A percentile compares a stretch with the other conserved stretches of the same genome.
Evolutionary conservation across 2,797 vertebrate genomes (phyloP).

Genomic region (Florisuga fusca): DNA sequence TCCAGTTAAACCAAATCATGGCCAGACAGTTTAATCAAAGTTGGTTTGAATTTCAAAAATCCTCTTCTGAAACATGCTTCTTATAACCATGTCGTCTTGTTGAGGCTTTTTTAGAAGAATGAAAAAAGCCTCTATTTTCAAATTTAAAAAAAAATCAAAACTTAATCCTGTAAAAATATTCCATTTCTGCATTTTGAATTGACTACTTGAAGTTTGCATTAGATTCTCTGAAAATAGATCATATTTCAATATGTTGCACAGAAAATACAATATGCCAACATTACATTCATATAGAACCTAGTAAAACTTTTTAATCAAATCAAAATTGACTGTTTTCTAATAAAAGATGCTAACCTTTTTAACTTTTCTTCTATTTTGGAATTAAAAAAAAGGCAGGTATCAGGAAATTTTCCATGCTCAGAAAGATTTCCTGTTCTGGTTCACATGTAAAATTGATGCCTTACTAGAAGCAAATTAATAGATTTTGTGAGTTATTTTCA

Average conservation of each 20-base stretch:
- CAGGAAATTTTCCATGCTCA: neutral
- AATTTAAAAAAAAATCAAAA: neutral
- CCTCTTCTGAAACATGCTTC: neutral
- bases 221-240: neutral
- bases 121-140: neutral
- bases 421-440: neutral
- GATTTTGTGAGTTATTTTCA: slow-evolving; percentile 42
- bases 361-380: neutral
- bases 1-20: neutral
- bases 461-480: slow-evolving; percentile 25
- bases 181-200: neutral
- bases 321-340: slow-evolving; percentile 24
- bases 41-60: neutral
- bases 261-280: neutral
- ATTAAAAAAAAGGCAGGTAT: neutral
- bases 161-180: neutral
- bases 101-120: neutral
- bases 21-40: neutral
- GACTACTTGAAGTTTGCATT: neutral
- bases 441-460: slow-evolving; percentile 2
- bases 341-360: neutral
- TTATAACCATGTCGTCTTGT: neutral
- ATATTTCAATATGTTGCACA: neutral
- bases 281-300: neutral
- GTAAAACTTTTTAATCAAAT: neutral